These are phyloP conservation scores for Megaustenia siamemsis DNA, from an alignment of 2,888 invertebrate species.

Conservation along the genomic window DNA sequence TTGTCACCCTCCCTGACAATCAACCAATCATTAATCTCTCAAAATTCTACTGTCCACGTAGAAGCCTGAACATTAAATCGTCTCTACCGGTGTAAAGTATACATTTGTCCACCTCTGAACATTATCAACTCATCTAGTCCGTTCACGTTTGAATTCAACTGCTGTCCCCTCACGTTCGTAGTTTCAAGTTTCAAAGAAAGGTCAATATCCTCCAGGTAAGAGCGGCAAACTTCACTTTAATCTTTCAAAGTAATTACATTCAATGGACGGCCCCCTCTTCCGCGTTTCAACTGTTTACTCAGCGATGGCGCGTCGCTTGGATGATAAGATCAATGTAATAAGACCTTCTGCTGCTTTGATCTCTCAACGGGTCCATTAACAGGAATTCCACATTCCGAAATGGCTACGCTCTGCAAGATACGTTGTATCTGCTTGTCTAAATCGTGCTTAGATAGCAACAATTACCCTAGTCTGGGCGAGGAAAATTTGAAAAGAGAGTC, in stretches of 20 bases:
- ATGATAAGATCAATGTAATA: conserved; percentile 30
- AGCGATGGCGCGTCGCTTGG: conserved; percentile 8
- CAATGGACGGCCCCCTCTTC: no score
- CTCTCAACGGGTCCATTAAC: conserved; percentile 28
- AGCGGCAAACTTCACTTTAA: conserved; percentile 17
- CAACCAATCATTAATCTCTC: conserved; percentile 30
- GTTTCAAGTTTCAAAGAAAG: no score
- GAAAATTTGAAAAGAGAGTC: no score
- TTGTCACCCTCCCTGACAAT: conserved; percentile 20
- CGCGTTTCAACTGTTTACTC: not conserved
- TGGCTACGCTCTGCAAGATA: conserved; percentile 21
- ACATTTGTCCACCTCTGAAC: conserved; percentile 23
- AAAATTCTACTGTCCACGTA: conserved; percentile 18
- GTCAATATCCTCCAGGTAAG: no score
- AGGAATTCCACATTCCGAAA: conserved; percentile 31
- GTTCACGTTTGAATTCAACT: not conserved
- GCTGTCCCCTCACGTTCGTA: not conserved
- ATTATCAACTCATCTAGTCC: not conserved
- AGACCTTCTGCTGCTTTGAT: conserved; percentile 22
- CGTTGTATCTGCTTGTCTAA: not conserved
- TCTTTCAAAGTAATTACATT: not conserved
- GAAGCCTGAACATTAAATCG: not conserved
- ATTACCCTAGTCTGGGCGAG: no score
- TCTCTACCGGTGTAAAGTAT: not conserved
- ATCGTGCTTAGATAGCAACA: not conserved